phyloP scores from a whole-genome alignment of 2,113 vertebrate genomes.

The Mola mola region DNA sequence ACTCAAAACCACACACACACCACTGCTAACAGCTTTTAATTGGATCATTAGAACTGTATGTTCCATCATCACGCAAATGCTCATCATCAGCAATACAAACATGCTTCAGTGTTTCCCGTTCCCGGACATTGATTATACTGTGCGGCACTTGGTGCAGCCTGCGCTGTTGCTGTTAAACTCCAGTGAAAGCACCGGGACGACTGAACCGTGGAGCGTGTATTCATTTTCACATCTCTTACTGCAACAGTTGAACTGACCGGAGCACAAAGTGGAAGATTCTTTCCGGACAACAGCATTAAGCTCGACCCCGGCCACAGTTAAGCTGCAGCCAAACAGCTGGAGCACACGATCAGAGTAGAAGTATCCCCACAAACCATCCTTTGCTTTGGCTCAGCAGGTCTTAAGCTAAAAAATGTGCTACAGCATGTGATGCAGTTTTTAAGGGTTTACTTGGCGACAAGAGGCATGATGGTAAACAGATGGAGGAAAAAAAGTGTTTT shows the following conservation, averaged over 20 bases:
- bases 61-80: slow-evolving; percentile 18
- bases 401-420: no score
- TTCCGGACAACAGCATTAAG: background rate
- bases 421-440: no score
- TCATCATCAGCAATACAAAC: slow-evolving; percentile 4
- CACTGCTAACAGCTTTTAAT: slow-evolving; percentile 38
- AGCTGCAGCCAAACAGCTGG: no score
- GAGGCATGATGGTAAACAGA: no score
- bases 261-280: background rate
- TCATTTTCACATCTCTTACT: slow-evolving; percentile 15
- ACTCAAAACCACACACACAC: slow-evolving; percentile 31
- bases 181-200: no score
- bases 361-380: no score
- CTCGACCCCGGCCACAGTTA: no score
- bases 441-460: no score
- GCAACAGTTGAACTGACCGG: background rate
- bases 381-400: no score
- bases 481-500: background rate
- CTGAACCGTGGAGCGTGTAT: background rate
- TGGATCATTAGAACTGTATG: slow-evolving; percentile 26
- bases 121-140: background rate
- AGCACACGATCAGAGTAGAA: no score
- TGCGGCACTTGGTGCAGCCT: no score
- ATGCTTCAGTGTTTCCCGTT: background rate
- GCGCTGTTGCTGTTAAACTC: no score